phyloP scores from a whole-genome alignment of 2,797 vertebrate species.

The Xerus rutilus region DNA sequence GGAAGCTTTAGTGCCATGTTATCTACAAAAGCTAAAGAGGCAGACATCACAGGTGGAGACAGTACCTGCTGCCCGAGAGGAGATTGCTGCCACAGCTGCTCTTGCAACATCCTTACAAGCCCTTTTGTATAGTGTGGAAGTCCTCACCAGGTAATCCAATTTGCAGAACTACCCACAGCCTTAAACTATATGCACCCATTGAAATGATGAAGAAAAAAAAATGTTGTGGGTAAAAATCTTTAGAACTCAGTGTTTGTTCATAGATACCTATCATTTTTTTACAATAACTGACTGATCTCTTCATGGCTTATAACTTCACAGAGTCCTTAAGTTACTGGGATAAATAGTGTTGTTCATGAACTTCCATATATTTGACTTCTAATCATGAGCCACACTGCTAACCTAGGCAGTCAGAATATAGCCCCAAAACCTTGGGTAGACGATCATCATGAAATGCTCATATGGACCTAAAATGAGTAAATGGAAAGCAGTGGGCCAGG shows the following conservation, averaged over 20 bases:
- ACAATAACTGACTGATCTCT: background rate
- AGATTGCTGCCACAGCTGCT: conserved; percentile 96
- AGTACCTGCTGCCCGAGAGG: conserved; percentile 95
- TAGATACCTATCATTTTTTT: background rate
- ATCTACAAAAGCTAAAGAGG: conserved; percentile 96
- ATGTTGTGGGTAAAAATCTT: background rate
- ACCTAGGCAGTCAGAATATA: background rate
- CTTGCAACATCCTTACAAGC: conserved; percentile 98
- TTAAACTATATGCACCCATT: background rate
- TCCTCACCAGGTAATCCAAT: conserved; percentile 93
- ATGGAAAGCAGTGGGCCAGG: background rate
- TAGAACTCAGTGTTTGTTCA: conserved; percentile 10
- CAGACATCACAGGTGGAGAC: conserved; percentile 96
- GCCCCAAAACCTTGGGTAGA: background rate
- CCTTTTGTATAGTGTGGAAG: conserved; percentile 97
- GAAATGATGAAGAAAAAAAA: background rate
- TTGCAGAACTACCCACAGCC: background rate
- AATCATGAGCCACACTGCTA: background rate
- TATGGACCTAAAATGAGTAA: background rate
- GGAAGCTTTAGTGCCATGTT: conserved; percentile 97
- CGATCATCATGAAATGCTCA: background rate
- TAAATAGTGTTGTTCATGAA: background rate
- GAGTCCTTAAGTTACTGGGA: background rate
- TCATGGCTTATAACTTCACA: background rate
- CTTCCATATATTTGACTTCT: background rate